These are phyloP conservation scores for Platysternon megacephalum DNA, from an alignment of 2,113 vertebrate species.

Conservation along the genomic window DNA sequence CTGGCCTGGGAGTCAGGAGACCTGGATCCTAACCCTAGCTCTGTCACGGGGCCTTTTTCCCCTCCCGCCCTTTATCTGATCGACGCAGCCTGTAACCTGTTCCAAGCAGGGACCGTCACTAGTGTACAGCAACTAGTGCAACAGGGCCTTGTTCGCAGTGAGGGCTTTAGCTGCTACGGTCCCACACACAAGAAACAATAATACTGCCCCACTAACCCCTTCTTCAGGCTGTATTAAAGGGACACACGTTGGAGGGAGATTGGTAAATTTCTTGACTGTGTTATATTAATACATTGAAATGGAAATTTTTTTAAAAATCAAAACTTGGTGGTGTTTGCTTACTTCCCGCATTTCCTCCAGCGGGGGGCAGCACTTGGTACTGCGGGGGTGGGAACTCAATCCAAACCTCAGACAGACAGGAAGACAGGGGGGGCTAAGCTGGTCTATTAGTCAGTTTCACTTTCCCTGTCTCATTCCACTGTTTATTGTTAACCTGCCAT, in stretches of 20 bases:
- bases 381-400: not conserved
- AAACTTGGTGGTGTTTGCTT: not conserved
- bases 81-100: not conserved
- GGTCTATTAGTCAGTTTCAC: not conserved
- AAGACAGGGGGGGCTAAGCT: fast-evolving
- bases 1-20: not conserved
- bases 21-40: not conserved
- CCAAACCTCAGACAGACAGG: not conserved
- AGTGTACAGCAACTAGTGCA: not conserved
- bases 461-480: fast-evolving
- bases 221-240: not conserved
- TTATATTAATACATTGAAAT: not conserved
- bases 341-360: fast-evolving
- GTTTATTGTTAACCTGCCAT: not conserved
- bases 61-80: not conserved
- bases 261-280: not conserved
- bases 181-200: not conserved
- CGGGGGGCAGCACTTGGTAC: not conserved
- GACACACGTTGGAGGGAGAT: not conserved
- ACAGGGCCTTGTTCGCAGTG: not conserved
- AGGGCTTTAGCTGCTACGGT: not conserved
- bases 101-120: not conserved
- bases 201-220: not conserved
- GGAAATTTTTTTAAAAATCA: not conserved
- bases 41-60: not conserved